Conservation (phyloP, 2,113 vertebrate genomes). For the Grallaria varia region DNA sequence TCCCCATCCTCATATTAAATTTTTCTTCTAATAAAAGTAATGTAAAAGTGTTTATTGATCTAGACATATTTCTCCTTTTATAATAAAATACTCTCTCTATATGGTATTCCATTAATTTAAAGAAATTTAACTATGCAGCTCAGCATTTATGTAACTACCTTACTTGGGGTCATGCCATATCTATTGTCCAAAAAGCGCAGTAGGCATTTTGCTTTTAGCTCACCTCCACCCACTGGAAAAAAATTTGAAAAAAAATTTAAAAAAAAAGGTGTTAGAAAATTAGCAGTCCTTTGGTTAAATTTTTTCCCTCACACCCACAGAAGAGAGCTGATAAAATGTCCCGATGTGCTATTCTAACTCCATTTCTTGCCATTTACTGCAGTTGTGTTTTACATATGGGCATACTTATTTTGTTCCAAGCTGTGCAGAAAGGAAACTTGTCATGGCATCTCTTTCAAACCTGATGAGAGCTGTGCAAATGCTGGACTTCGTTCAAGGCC, state of each 20-base stretch:
- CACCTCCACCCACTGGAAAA: constrained; percentile 70
- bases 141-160: constrained; percentile 58
- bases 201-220: constrained; percentile 82
- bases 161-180: constrained; percentile 79
- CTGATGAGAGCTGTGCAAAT: background rate
- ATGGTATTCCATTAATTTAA: background rate
- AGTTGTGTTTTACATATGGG: background rate
- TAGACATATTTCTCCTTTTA: background rate
- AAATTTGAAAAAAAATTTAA: background rate
- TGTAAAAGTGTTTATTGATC: background rate
- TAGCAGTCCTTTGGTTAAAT: background rate
- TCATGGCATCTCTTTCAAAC: background rate
- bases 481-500: background rate
- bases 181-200: constrained; percentile 86
- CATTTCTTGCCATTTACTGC: background rate
- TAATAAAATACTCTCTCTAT: background rate
- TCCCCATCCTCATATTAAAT: background rate
- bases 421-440: constrained; percentile 8
- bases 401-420: constrained; percentile 5
- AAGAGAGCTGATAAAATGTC: background rate
- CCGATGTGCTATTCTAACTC: background rate
- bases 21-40: constrained; percentile 3
- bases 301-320: background rate
- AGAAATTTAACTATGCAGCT: background rate
- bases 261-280: constrained; percentile 9